Evolutionary conservation across 2,797 vertebrate genomes (phyloP).

Genomic region (Danio albolineatus): DNA sequence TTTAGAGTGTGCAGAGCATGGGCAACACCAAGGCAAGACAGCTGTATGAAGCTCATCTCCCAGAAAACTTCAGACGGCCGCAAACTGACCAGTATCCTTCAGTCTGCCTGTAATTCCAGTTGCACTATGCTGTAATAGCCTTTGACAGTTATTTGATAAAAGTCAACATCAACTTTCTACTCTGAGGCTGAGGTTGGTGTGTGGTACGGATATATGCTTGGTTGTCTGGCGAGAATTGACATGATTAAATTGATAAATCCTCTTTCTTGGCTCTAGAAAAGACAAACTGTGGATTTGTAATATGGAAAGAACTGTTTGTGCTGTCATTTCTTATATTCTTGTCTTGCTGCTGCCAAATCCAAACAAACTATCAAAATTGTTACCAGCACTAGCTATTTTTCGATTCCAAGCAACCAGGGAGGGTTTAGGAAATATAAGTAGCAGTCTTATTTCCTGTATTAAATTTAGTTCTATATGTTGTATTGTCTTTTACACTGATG

Average conservation of each 20-base stretch:
- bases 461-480: neutral
- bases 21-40: slow-evolving; percentile 91
- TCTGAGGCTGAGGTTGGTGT: neutral
- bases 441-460: neutral
- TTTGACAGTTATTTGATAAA: neutral
- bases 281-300: neutral
- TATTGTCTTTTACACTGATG: neutral
- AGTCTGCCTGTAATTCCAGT: neutral
- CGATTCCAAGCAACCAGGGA: neutral
- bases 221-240: neutral
- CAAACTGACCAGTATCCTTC: slow-evolving; percentile 99
- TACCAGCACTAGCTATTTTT: no score
- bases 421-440: neutral
- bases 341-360: slow-evolving; percentile 9
- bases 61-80: slow-evolving; percentile 94
- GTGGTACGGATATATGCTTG: neutral
- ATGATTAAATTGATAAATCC: neutral
- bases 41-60: slow-evolving; percentile 96
- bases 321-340: neutral
- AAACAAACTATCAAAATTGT: neutral
- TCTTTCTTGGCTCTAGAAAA: neutral
- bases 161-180: neutral
- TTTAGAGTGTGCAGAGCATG: slow-evolving; percentile 97
- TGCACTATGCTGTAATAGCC: neutral
- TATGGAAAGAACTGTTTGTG: neutral